Evolutionary conservation across 2,888 invertebrate species (phyloP), one percentile per base, ranked within the genome.

Genomic region (Harmothoe impar): DNA sequence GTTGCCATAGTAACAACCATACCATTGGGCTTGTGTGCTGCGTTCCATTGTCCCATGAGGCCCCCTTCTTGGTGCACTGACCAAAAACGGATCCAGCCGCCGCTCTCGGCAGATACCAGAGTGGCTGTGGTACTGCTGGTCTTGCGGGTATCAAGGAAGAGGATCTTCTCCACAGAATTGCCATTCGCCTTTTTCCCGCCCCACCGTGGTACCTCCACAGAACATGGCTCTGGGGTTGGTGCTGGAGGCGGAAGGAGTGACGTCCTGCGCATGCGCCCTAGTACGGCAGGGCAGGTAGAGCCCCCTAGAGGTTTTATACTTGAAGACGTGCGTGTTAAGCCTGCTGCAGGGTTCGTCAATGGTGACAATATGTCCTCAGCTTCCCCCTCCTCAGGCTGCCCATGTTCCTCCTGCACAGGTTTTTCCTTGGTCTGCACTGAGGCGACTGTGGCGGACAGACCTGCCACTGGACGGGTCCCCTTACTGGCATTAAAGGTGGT

Each of bases 1-100:
- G 97, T 97, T 56, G 97, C 96, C 96, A 98, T 97, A 31, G 97
- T 96, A 25, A 97, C 96, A 81, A 97, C 97, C 77, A 93, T 93
- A 90, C 95, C 94, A 94, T 97, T 94, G 0, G 97, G 96, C 51
- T 97, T 96, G 95, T 98, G 98, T 77, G 97, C 97, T 3, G 97
- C 97, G 81, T 96, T 96, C 96, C 98, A 98, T 43, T 97, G 96
- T 51, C 97, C 97, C 91, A 97, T 96, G 95, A 97, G 97, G 12
- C 97, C 97, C 20, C 97, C 98, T n/a, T 97, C 97, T 62, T 97
- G 96, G 95, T 98, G 97, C 95, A 98, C 97, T 25, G 98, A 98
- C 97, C 98, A 98, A 33, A 97, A 97, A 96, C 98, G 97, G 10
- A 96, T 96, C 91, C 97, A 96, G 0, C 98, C 98, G 92, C 97